Evolutionary conservation across 2,797 vertebrate species (phyloP), one percentile per base, ranked within the genome.

Genomic region (Clarias fuscus): DNA sequence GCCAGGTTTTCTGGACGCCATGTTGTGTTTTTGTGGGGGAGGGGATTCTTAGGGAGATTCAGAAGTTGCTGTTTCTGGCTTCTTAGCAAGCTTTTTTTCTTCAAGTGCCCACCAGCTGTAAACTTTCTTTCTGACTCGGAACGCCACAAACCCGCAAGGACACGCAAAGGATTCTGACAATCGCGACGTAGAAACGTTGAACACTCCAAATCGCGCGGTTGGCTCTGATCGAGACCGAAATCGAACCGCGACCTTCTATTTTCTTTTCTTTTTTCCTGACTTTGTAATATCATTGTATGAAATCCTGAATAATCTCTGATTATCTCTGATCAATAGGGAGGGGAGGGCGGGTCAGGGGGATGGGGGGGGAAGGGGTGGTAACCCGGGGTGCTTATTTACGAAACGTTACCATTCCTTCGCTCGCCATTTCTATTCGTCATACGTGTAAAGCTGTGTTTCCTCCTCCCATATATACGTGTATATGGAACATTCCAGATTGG

Each of bases 71-170:
- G 95, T 95, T 96, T 97, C 96, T 96, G 95, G 96, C 96, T 96
- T 96, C 96, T 78, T 96, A 95, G 94, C 94, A 95, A 97, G 96
- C 96, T 83, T 96, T 96, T 56, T 97, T 97, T 95, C 93, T 91
- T 89, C 95, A 99, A 99, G 98, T 99, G 98, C 97, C 97, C 97
- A 98, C 96, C 96, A 97, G 96, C 97, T 97, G 94, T 94, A 94
- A 95, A 95, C 96, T 95, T 96, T 98, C 80, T 88, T 84, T 83
- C 94, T 95, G 96, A 96, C 96, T 96, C 93, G 88, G 24, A 88
- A 86, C 17, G 53, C 84, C 83, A 53, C 71, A 92, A 93, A 93
- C 87, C 87, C 67, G 93, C 91, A 93, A 95, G 92, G 92, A 92
- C 53, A 14, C 53, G 53, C 53, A 90, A 86, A 90, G 92, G 89